phyloP scores from a whole-genome alignment of 2,797 vertebrate species.

The Lemur catta region DNA sequence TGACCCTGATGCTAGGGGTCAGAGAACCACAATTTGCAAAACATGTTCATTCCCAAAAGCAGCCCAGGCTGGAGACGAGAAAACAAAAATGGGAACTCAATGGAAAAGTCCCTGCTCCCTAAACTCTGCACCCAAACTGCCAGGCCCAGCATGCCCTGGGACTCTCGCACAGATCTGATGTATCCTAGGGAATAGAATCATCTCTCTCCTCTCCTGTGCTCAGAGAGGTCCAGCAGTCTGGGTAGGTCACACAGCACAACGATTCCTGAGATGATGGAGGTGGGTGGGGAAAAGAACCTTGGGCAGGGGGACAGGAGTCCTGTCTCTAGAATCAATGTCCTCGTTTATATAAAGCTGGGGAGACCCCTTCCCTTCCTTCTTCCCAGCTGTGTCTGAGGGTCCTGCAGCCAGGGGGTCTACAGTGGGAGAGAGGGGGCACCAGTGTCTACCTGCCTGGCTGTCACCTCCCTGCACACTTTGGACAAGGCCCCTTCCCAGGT shows the following conservation, averaged over 20 bases:
- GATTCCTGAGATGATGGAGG: background rate
- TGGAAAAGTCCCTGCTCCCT: background rate
- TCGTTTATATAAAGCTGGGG: background rate
- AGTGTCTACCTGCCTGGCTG: background rate
- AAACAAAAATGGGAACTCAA: background rate
- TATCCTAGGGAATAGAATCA: background rate
- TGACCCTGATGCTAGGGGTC: background rate
- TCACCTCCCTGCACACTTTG: no score
- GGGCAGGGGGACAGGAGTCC: background rate
- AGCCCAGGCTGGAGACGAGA: background rate
- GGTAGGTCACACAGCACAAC: background rate
- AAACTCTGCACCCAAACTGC: background rate
- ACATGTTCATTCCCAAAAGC: background rate
- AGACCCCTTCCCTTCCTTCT: background rate
- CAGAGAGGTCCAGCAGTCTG: background rate
- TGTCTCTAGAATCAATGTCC: background rate
- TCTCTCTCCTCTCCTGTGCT: background rate
- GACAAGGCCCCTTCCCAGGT: no score
- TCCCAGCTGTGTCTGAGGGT: background rate
- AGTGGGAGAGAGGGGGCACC: background rate
- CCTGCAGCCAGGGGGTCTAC: background rate
- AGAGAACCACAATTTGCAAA: background rate
- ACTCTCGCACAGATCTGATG: accelerated
- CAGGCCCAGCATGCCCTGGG: background rate
- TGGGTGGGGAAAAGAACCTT: background rate